Conservation (phyloP, 2,113 vertebrate species). For the Protobothrops mucrosquamatus region DNA sequence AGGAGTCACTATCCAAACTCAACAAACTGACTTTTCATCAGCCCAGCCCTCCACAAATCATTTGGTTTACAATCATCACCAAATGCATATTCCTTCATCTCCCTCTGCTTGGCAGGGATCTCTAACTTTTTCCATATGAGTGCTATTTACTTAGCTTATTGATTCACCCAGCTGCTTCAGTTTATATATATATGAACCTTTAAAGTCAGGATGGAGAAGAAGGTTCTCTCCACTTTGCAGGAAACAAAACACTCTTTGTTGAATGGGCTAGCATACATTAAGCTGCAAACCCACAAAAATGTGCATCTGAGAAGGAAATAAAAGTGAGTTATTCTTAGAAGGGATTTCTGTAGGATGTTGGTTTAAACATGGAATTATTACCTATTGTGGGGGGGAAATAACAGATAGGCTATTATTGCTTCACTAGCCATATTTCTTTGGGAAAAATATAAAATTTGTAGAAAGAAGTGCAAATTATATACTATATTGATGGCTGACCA, state of each 20-base stretch:
- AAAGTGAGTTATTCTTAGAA: constrained; percentile 41
- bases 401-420: background rate
- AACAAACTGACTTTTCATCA: background rate
- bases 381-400: background rate
- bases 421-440: background rate
- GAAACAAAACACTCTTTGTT: constrained; percentile 28
- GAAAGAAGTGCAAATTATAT: background rate
- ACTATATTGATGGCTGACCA: background rate
- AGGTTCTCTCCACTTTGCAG: background rate
- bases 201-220: background rate
- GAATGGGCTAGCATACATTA: background rate
- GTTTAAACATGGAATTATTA: constrained; percentile 14
- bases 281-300: background rate
- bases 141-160: constrained; percentile 52
- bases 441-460: background rate
- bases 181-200: constrained; percentile 30
- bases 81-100: background rate
- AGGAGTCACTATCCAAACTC: constrained; percentile 18
- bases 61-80: constrained; percentile 27
- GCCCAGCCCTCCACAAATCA: background rate
- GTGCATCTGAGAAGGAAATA: constrained; percentile 27
- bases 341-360: constrained; percentile 19
- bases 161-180: constrained; percentile 49
- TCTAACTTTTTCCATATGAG: constrained; percentile 56
- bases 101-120: constrained; percentile 18